Evolutionary conservation across 2,797 vertebrate genomes (phyloP).

Genomic region (Takifugu rubripes): DNA sequence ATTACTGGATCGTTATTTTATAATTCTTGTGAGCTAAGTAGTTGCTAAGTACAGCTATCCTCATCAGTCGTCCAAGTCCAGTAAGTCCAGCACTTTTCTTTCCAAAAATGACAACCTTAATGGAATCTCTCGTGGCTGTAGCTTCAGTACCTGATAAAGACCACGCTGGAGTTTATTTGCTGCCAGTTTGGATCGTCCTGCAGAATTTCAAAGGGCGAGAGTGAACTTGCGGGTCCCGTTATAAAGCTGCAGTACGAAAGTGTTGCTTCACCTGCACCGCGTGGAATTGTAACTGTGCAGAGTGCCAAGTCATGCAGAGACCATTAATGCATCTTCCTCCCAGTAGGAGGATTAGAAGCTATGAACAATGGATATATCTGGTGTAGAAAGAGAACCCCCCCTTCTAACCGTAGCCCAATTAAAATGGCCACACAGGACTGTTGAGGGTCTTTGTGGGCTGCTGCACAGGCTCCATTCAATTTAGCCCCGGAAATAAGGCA

Average conservation of each 20-base stretch:
- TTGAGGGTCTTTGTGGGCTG: constrained; percentile 23
- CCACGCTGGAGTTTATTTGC: not conserved
- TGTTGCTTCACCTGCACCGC: constrained; percentile 17
- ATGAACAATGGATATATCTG: constrained; percentile 18
- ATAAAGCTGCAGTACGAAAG: not conserved
- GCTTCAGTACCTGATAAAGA: not conserved
- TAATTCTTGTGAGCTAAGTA: no score
- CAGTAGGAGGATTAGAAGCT: constrained; percentile 11
- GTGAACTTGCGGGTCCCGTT: not conserved
- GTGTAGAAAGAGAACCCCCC: constrained; percentile 24
- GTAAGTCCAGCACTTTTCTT: no score
- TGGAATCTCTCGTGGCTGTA: no score
- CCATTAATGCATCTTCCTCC: constrained; percentile 27
- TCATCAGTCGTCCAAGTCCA: no score
- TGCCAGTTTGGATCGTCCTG: not conserved
- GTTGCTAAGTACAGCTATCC: no score
- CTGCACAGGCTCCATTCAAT: constrained; percentile 13
- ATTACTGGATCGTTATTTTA: no score
- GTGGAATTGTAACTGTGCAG: constrained; percentile 8
- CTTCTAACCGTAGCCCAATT: constrained; percentile 59
- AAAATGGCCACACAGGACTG: constrained; percentile 55
- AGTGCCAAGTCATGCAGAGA: constrained; percentile 20
- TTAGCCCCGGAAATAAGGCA: constrained; percentile 34
- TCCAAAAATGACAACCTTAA: no score
- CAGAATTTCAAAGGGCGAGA: constrained; percentile 1